Conservation (phyloP, 2,113 vertebrate species). For the Cyprinodon tularosa region DNA sequence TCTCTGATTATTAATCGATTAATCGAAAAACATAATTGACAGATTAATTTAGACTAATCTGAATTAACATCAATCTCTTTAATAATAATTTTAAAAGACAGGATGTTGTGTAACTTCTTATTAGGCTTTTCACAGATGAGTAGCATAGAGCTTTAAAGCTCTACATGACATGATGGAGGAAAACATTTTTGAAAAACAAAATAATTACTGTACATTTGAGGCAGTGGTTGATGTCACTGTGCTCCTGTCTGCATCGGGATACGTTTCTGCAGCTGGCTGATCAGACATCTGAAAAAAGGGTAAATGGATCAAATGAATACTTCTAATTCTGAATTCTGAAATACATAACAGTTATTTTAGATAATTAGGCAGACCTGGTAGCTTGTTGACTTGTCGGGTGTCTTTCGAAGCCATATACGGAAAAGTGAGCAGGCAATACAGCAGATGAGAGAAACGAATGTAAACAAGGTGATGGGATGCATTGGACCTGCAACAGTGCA, state of each 20-base stretch:
- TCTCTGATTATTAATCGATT: no score
- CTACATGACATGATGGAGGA: no score
- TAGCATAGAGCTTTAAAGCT: neutral
- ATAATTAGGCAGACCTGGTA: conserved; percentile 83
- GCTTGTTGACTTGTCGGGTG: conserved; percentile 79
- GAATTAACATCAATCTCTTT: neutral
- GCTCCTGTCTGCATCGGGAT: conserved; percentile 86
- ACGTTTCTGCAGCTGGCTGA: conserved; percentile 82
- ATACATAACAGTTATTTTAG: neutral
- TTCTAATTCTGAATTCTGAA: neutral
- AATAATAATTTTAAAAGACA: neutral
- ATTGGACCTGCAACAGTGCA: conserved; percentile 79
- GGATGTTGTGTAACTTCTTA: neutral
- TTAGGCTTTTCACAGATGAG: neutral
- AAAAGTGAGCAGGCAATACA: conserved; percentile 83
- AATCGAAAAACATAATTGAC: no score
- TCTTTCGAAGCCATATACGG: conserved; percentile 87
- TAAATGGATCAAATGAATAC: neutral
- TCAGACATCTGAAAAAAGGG: conserved; percentile 85
- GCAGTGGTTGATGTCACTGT: conserved; percentile 88
- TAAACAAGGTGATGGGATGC: conserved; percentile 90
- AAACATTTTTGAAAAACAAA: neutral
- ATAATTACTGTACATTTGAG: conserved; percentile 82
- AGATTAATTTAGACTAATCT: no score
- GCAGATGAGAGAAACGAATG: conserved; percentile 81